Evolutionary conservation across 2,888 invertebrate genomes (phyloP).

Genomic region (Conistra vaccinii): DNA sequence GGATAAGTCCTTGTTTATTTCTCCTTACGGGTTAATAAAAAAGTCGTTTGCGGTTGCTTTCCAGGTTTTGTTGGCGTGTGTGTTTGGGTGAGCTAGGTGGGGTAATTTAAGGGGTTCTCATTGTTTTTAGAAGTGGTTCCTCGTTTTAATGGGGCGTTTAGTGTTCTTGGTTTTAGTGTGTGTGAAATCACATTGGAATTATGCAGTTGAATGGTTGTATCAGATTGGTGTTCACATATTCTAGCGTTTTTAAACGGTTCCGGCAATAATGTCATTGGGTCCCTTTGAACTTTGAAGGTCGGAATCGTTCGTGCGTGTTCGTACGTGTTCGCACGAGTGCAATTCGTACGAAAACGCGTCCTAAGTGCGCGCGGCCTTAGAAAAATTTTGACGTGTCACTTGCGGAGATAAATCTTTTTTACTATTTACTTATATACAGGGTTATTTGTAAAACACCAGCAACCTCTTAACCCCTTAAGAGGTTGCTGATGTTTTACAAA

Average conservation of each 20-base stretch:
- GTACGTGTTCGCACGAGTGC: too few species aligned
- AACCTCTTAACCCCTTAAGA: too few species aligned
- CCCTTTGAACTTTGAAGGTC: too few species aligned
- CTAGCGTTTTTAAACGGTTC: not conserved
- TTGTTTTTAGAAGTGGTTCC: constrained; percentile 32
- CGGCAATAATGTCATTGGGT: too few species aligned
- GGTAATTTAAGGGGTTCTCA: constrained; percentile 42
- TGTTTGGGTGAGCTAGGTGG: constrained; percentile 13
- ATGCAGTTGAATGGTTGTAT: not conserved
- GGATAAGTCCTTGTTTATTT: constrained; percentile 70
- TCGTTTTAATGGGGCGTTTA: constrained; percentile 14
- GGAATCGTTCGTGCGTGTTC: too few species aligned
- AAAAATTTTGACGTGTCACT: too few species aligned
- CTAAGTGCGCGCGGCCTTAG: too few species aligned
- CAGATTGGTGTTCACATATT: not conserved
- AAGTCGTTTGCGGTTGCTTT: constrained; percentile 54
- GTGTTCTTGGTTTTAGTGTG: not conserved
- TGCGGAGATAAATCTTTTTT: too few species aligned
- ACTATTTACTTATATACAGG: too few species aligned
- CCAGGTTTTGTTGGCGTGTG: constrained; percentile 48
- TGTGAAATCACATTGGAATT: not conserved
- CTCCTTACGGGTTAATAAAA: constrained; percentile 65
- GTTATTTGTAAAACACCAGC: too few species aligned
- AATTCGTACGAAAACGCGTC: too few species aligned
- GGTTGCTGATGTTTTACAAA: too few species aligned